Evolutionary conservation across 2,888 invertebrate genomes (phyloP), one percentile per base, ranked within the genome.

Genomic region (Torymus aiolomorphi): DNA sequence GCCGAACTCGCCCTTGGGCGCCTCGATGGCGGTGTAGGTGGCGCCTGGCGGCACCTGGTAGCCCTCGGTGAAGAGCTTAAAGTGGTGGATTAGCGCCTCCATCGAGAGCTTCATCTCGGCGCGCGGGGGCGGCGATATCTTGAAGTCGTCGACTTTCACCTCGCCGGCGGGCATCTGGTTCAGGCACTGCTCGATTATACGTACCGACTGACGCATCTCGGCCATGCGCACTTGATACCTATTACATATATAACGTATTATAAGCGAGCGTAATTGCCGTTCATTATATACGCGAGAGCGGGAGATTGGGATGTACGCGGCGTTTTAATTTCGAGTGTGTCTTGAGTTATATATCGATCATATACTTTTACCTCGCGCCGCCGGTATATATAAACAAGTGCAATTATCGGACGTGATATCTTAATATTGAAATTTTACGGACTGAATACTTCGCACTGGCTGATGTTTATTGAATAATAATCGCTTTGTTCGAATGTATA

Each of bases 11-110:
- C 96, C 97, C 92, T 98, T 99, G 0, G 99, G 99, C 0, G 98
- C 98, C 89, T 99, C 99, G 72, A 98, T 94, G 0, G 98, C 97
- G 0, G 98, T 98, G 90, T 98, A 99, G 0, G 98, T 98, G 13
- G 95, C 91, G 0, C 99, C 99, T 0, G 99, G 97, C 0, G 99
- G 99, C 51, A 99, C 99, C 88, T 97, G 96, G 91, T 96, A 98
- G 0, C 99, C 99, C 90, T 99, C 98, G 0, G 97, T 97, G 92
- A 96, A 99, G 83, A 98, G 92, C 91, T 99, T 99, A 92, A 99
- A 99, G 91, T 99, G 98, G 90, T 99, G 99, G 89, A 99, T 99
- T 74, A 99, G 92, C 0, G 98, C 96, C 88, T 99, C 99, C 99
- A 99, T 99, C 0, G 96, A 96, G 0, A 94, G 94, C 93, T 99